These are phyloP conservation scores for Colossoma macropomum DNA, from an alignment of 2,113 vertebrate genomes.

Conservation along the genomic window DNA sequence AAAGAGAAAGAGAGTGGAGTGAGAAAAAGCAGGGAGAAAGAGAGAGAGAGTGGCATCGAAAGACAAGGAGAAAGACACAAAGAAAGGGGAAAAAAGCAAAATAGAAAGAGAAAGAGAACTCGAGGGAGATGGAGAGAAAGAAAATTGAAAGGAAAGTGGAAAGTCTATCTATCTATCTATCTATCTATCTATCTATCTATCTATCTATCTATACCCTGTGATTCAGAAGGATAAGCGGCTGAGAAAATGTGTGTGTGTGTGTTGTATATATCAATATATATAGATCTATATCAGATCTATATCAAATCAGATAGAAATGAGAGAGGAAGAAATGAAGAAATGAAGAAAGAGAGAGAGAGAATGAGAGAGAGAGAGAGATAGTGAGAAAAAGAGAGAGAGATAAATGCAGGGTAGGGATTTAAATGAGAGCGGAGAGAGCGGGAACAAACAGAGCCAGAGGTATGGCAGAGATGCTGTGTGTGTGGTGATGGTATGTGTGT, in stretches of 20 bases:
- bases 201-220: too few relatives aligned
- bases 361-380: not conserved
- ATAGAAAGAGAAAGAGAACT: not conserved
- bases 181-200: too few relatives aligned
- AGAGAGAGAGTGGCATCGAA: not conserved
- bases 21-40: conserved; percentile 54
- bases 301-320: conserved; percentile 9
- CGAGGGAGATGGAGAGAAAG: too few relatives aligned
- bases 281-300: conserved; percentile 20
- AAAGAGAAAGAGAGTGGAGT: conserved; percentile 18
- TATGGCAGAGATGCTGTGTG: conserved; percentile 76
- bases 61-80: not conserved
- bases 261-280: too few relatives aligned
- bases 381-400: conserved; percentile 54
- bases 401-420: conserved; percentile 77
- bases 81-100: not conserved
- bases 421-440: conserved; percentile 73
- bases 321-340: not conserved
- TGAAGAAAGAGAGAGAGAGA: conserved; percentile 1
- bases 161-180: too few relatives aligned
- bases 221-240: too few relatives aligned
- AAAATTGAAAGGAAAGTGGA: too few relatives aligned
- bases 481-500: conserved; percentile 40
- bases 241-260: too few relatives aligned
- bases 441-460: conserved; percentile 78